A percentile compares a stretch with the other conserved stretches of the same genome.
phyloP scores from a whole-genome alignment of 2,888 invertebrate genomes.

The Pterobdella sp. region DNA sequence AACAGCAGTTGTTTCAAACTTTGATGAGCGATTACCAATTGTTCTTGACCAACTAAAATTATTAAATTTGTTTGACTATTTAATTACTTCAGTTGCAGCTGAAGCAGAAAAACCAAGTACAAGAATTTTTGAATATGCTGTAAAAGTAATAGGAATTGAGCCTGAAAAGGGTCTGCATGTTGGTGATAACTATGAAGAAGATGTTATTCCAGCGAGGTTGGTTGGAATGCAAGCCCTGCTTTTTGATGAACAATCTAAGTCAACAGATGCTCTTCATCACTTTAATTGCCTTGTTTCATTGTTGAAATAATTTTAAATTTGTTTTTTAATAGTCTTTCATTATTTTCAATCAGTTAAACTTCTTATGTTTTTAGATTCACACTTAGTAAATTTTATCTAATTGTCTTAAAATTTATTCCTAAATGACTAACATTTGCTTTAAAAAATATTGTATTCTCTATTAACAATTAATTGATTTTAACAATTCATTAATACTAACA shows the following conservation, averaged over 20 bases:
- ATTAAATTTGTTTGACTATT: conserved; percentile 12
- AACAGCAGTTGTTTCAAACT: conserved; percentile 19
- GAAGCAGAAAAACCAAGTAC: conserved; percentile 20
- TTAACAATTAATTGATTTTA: too few relatives aligned
- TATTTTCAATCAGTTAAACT: conserved; percentile 1
- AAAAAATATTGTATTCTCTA: too few relatives aligned
- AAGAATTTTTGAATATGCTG: conserved; percentile 17
- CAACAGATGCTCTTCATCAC: background rate
- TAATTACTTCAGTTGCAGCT: conserved; percentile 18
- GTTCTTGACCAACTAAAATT: conserved; percentile 14
- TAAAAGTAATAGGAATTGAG: background rate
- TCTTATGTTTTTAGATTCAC: too few relatives aligned
- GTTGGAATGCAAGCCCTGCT: conserved; percentile 13
- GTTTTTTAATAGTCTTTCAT: background rate
- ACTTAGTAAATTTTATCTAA: too few relatives aligned
- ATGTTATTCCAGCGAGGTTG: conserved; percentile 12
- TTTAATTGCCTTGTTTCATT: background rate
- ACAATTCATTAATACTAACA: too few relatives aligned
- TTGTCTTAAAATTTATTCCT: too few relatives aligned
- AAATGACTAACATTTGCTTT: too few relatives aligned
- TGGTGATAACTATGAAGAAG: conserved; percentile 17
- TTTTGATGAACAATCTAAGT: background rate
- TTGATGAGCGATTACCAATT: conserved; percentile 21
- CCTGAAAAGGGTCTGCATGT: conserved; percentile 21
- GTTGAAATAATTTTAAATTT: too few relatives aligned